Conservation (phyloP, 2,888 invertebrate genomes). For the Pterostichus madidus region DNA sequence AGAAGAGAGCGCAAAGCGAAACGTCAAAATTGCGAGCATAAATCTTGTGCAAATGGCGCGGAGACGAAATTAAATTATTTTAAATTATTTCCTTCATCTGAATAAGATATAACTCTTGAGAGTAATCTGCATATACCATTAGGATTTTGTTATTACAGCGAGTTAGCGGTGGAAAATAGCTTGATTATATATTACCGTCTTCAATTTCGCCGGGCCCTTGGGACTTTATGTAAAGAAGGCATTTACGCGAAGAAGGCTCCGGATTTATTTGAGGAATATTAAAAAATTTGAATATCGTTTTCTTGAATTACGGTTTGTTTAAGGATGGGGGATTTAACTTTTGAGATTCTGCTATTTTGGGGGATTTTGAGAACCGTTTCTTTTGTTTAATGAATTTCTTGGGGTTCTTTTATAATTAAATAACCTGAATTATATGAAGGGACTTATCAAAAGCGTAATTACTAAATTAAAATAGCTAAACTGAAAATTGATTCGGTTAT, state of each 20-base stretch:
- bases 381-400: too few relatives aligned
- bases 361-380: too few relatives aligned
- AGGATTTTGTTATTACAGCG: slow-evolving; percentile 21
- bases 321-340: too few relatives aligned
- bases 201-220: slow-evolving; percentile 26
- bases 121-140: slow-evolving; percentile 65
- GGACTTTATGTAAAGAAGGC: slow-evolving; percentile 34
- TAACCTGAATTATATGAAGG: too few relatives aligned
- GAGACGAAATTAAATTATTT: slow-evolving; percentile 68
- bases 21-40: slow-evolving; percentile 38
- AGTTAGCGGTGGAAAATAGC: slow-evolving; percentile 36
- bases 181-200: slow-evolving; percentile 57
- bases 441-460: too few relatives aligned
- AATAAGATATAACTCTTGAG: slow-evolving; percentile 61
- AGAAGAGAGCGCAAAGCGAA: slow-evolving; percentile 26
- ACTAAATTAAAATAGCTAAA: too few relatives aligned
- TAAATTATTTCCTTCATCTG: slow-evolving; percentile 67
- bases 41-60: slow-evolving; percentile 31
- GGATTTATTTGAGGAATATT: slow-evolving; percentile 32
- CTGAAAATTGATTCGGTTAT: too few relatives aligned
- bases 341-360: too few relatives aligned
- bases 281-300: slow-evolving; percentile 55
- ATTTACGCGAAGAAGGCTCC: not conserved
- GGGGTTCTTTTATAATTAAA: too few relatives aligned
- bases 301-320: slow-evolving; percentile 1